Evolutionary conservation across 2,888 invertebrate genomes (phyloP), one percentile per base, ranked within the genome.

Genomic region (Polydrusus cervinus): DNA sequence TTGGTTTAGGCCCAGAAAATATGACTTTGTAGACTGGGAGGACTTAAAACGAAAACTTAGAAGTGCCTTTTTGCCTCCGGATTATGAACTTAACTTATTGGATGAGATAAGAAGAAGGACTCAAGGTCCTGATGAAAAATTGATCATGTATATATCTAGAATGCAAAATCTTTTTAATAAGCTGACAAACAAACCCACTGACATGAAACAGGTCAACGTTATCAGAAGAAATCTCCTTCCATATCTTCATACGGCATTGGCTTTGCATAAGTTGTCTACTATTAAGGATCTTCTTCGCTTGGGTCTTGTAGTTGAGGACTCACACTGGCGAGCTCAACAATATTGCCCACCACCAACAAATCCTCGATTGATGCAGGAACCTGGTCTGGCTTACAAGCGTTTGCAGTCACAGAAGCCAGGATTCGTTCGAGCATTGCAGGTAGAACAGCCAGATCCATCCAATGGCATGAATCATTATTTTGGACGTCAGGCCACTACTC

Each of bases 31-130:
- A 7, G 16, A 8, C 30, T 75, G 75, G 70, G 53, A 66, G 11
- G 70, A 61, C 13, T 14, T 75, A 7, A 60, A 70, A 3, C 16
- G 16, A 6, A 61, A 71, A 40, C 66, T 71, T 16, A 11, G 61
- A 14, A 25, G 38, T 1, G 65, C 62, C 25, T 75, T 64, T 53
- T 13, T 61, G 14, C 34, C 65, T 9, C 47, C 60, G n/a, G n/a
- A n/a, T n/a, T n/a, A n/a, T n/a, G n/a, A n/a, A 10, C 30, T 66
- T 9, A 45, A n/a, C 0, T 14, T 70, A 14, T 53, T 51, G 18
- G 53, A 72, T 0, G 74, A 74, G 11, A 13, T 70, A 0, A 14
- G 47, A n/a, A 47, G 14, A n/a, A 47, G 47, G 14, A 47, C 47
- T 11, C 47, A 47, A 47, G 47, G 47, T 47, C 47, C 13, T 5